These are phyloP conservation scores for Phenganax marumi DNA, from an alignment of 92 coral and sea anemone genomes.

Conservation along the genomic window DNA sequence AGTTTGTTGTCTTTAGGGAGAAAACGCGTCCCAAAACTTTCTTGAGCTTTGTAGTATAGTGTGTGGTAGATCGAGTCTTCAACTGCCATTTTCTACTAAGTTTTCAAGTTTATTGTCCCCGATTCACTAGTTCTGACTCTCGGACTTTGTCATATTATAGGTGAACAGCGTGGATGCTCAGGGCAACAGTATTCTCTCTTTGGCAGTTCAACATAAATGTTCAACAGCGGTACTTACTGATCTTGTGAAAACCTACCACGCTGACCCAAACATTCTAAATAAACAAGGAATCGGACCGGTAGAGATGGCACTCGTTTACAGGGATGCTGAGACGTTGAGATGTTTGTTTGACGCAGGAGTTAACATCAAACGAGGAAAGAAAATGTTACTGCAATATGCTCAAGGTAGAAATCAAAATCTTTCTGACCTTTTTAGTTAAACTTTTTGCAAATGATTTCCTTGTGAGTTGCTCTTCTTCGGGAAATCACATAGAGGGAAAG, in stretches of 20 bases:
- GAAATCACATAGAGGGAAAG: too few species aligned
- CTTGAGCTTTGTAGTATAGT: too few species aligned
- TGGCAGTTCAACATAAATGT: slow-evolving; percentile 25
- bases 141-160: not conserved
- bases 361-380: slow-evolving; percentile 35
- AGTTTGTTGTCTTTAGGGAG: too few species aligned
- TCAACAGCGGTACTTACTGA: slow-evolving; percentile 11
- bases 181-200: slow-evolving; percentile 36
- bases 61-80: too few species aligned
- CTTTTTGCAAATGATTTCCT: too few species aligned
- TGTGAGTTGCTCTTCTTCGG: too few species aligned
- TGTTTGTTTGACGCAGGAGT: slow-evolving; percentile 42
- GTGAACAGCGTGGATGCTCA: slow-evolving; percentile 21
- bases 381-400: slow-evolving; percentile 38
- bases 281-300: slow-evolving; percentile 28
- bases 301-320: slow-evolving; percentile 30
- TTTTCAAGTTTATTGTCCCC: too few species aligned
- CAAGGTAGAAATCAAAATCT: slow-evolving; percentile 11
- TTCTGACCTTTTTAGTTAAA: too few species aligned
- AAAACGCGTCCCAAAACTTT: too few species aligned
- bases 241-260: slow-evolving; percentile 27
- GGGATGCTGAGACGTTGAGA: slow-evolving; percentile 30
- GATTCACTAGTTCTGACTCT: too few species aligned
- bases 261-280: slow-evolving; percentile 33
- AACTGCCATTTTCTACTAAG: too few species aligned